A percentile compares a stretch with the other conserved stretches of the same genome.
Conservation (phyloP, 2,797 vertebrate species). For the Rhabdomys pumilio region DNA sequence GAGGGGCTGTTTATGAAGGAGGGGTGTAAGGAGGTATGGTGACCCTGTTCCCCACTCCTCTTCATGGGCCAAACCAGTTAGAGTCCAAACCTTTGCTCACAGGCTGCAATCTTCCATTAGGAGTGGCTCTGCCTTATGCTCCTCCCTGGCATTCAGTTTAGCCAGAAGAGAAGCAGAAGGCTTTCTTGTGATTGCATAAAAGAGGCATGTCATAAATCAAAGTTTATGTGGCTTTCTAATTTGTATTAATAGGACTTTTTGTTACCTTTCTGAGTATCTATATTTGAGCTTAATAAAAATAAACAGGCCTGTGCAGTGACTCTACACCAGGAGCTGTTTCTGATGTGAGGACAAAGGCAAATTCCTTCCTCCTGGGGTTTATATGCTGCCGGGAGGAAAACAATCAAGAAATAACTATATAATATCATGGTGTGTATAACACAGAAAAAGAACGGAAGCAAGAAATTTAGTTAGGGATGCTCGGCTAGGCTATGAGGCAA, state of each 20-base stretch:
- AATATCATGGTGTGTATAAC: not conserved
- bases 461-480: not conserved
- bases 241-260: not conserved
- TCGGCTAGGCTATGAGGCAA: too few relatives aligned
- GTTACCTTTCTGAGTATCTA: not conserved
- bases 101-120: not conserved
- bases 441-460: not conserved
- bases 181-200: slow-evolving; percentile 28
- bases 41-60: not conserved
- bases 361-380: not conserved
- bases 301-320: not conserved
- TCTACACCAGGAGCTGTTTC: not conserved
- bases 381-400: not conserved
- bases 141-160: not conserved
- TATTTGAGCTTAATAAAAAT: slow-evolving; percentile 35
- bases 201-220: not conserved
- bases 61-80: not conserved
- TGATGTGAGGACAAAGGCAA: not conserved
- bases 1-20: not conserved
- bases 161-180: slow-evolving; percentile 14
- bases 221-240: not conserved
- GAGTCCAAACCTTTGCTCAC: not conserved
- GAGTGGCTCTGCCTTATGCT: not conserved
- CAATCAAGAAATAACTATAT: not conserved
- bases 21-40: not conserved